Percentiles rank a stretch among this genome's conserved stretches.
phyloP scores from a whole-genome alignment of 2,888 invertebrate genomes.

The Hirtodrosophila alboralis region DNA sequence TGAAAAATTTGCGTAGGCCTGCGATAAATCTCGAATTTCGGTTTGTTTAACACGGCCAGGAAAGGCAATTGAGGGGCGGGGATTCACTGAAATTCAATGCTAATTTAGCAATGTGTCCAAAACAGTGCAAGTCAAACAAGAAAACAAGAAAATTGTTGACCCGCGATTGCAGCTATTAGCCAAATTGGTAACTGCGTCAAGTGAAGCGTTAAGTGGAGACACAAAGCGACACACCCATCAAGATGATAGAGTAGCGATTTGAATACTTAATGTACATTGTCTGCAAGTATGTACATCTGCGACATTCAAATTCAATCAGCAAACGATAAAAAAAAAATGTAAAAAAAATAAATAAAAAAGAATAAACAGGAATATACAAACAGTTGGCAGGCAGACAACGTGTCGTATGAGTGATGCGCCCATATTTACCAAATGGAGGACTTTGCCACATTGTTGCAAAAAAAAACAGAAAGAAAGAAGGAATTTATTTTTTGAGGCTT shows the following conservation, averaged over 20 bases:
- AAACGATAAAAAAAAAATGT: not conserved
- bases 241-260: conserved; percentile 41
- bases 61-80: no score
- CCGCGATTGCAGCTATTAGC: conserved; percentile 47
- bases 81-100: conserved; percentile 61
- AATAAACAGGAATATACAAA: no score
- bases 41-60: conserved; percentile 22
- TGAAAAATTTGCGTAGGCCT: conserved; percentile 21
- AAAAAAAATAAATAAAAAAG: conserved; percentile 6
- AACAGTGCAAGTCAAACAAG: conserved; percentile 58
- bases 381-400: conserved; percentile 17
- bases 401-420: conserved; percentile 53
- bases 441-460: conserved; percentile 25
- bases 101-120: conserved; percentile 54
- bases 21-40: conserved; percentile 72
- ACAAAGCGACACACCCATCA: conserved; percentile 42
- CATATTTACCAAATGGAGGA: conserved; percentile 28
- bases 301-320: conserved; percentile 54
- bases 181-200: conserved; percentile 54
- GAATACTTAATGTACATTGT: conserved; percentile 14
- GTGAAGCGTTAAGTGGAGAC: conserved; percentile 48
- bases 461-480: no score
- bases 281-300: conserved; percentile 13
- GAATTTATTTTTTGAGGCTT: conserved; percentile 15
- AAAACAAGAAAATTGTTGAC: not conserved